Evolutionary conservation across 2,888 invertebrate species (phyloP).

Genomic region (Hypolimnas misippus): DNA sequence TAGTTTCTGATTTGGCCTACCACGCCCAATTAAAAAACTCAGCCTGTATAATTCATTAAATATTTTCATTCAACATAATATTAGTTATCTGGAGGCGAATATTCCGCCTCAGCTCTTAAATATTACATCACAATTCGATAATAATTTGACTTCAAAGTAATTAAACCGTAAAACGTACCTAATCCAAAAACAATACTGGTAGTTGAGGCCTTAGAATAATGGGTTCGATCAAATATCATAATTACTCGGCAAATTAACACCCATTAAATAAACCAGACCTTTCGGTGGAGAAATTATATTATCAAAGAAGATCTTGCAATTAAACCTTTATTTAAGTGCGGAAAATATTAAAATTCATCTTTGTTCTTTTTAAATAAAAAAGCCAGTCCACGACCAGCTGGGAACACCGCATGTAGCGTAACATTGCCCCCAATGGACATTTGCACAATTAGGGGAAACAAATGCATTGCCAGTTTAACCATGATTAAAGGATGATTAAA

Average conservation of each 20-base stretch:
- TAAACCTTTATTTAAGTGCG: background rate
- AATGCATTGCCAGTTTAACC: too few relatives aligned
- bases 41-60: too few relatives aligned
- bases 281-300: conserved; percentile 31
- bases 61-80: background rate
- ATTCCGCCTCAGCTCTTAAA: background rate
- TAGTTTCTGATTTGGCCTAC: too few relatives aligned
- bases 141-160: conserved; percentile 32
- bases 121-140: conserved; percentile 15
- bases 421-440: too few relatives aligned
- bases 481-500: too few relatives aligned
- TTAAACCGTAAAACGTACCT: conserved; percentile 32
- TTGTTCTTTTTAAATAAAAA: too few relatives aligned
- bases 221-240: conserved; percentile 39
- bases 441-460: too few relatives aligned
- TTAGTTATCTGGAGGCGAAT: background rate
- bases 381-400: too few relatives aligned
- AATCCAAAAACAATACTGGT: conserved; percentile 31
- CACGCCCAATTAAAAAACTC: too few relatives aligned
- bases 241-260: conserved; percentile 42
- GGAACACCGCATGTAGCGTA: too few relatives aligned
- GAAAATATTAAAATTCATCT: background rate
- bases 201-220: conserved; percentile 35
- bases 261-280: conserved; percentile 37
- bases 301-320: conserved; percentile 7